These are phyloP conservation scores for Nebria brevicollis DNA, from an alignment of 2,888 invertebrate species.

Conservation along the genomic window DNA sequence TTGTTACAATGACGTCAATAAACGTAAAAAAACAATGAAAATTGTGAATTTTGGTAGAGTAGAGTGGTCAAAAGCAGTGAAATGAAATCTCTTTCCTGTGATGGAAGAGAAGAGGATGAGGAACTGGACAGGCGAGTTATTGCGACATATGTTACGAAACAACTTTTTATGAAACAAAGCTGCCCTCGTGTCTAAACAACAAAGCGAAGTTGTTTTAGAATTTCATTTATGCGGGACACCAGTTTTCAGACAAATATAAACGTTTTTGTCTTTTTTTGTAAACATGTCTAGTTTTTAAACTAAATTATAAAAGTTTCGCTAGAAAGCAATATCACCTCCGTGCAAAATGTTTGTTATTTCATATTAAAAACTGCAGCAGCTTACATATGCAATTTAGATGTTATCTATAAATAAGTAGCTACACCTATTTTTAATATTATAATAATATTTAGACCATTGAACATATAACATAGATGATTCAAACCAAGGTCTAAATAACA, in stretches of 20 bases:
- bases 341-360: too few relatives aligned
- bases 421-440: not conserved
- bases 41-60: not conserved
- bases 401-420: not conserved
- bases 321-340: too few relatives aligned
- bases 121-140: not conserved
- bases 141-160: not conserved
- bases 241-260: not conserved
- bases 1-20: not conserved
- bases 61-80: not conserved
- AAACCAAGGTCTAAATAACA: not conserved
- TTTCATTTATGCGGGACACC: not conserved
- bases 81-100: not conserved
- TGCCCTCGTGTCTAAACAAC: not conserved
- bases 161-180: not conserved
- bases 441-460: not conserved
- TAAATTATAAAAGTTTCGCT: too few relatives aligned
- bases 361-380: not conserved
- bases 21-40: not conserved
- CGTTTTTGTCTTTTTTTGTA: not conserved
- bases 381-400: not conserved
- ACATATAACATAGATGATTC: not conserved
- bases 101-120: not conserved
- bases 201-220: not conserved
- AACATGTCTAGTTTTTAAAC: not conserved